Evolutionary conservation across 2,113 vertebrate species (phyloP), one percentile per base, ranked within the genome.

Genomic region (Suricata suricatta): DNA sequence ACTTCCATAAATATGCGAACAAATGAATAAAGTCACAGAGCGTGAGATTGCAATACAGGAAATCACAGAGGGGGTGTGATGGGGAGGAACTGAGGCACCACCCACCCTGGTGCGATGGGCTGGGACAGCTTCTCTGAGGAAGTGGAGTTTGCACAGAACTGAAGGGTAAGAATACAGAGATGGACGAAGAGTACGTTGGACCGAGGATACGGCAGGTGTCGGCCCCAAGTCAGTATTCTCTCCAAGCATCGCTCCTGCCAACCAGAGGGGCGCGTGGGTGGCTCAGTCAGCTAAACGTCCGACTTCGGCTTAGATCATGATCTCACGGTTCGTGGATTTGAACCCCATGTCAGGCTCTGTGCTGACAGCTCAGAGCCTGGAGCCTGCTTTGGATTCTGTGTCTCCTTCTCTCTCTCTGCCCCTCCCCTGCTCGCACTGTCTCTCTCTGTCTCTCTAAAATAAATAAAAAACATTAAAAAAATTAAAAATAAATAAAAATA

Each of bases 141-240:
- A 29, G n/a, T 52, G 72, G 44, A 1, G 3, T 71, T 81, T 29
- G 79, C 27, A 44, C 3, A 54, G 63, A 96, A 16, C 38, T 1
- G 0, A 66, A 9, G 15, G n/a, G 29, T 31, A 15, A 66, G 41
- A 5, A 14, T 38, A 17, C 74, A 66, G 25, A 77, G 35, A 9
- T 15, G 14, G 63, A 60, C 19, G 68, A 33, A 54, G 35, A 64
- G n/a, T 10, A 7, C 41, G 8, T 38, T 11, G 29, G 66, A 33
- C 25, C 1, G 0, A 47, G 31, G 5, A 38, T 21, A 16, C 0
- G 6, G 35, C 1, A 6, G 10, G 29, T 3, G 1, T 11, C 14
- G 35, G 19, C 64, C 79, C 83, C 74, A 79, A 23, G 68, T 13
- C 35, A 6, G 12, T 14, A 76, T 68, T 94, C 27, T 82, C 44